These are phyloP conservation scores for Apocrypta bakeri DNA, from an alignment of 1,140 invertebrate species.

Conservation along the genomic window DNA sequence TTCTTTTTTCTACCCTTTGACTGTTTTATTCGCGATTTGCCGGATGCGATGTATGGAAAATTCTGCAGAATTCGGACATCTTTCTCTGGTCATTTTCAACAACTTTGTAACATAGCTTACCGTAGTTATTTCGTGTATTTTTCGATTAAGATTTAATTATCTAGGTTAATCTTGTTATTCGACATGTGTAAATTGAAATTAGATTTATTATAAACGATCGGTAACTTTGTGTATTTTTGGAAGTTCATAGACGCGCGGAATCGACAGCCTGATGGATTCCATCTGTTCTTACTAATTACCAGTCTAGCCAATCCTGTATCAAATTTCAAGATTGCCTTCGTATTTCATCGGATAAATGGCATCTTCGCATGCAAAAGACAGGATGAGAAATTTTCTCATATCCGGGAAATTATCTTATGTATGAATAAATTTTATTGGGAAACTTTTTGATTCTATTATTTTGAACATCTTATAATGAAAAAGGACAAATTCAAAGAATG, in stretches of 20 bases:
- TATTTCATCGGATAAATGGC: slow-evolving; percentile 36
- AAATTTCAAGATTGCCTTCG: slow-evolving; percentile 46
- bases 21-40: slow-evolving; percentile 9
- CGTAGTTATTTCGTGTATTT: too few species aligned
- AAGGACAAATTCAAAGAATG: too few species aligned
- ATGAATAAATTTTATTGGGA: too few species aligned
- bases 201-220: neutral
- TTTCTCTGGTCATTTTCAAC: neutral
- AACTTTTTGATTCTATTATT: too few species aligned
- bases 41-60: slow-evolving; percentile 22
- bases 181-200: too few species aligned
- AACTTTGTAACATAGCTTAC: too few species aligned
- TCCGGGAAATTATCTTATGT: neutral
- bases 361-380: slow-evolving; percentile 46
- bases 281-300: slow-evolving; percentile 43
- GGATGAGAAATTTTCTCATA: slow-evolving; percentile 24
- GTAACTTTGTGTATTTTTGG: neutral
- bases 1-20: neutral
- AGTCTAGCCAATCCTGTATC: slow-evolving; percentile 42
- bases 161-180: too few species aligned
- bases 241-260: neutral
- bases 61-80: neutral
- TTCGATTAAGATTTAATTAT: too few species aligned
- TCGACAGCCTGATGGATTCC: slow-evolving; percentile 31
- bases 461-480: too few species aligned